phyloP scores from a whole-genome alignment of 1,140 invertebrate species.

The Spodoptera litura region DNA sequence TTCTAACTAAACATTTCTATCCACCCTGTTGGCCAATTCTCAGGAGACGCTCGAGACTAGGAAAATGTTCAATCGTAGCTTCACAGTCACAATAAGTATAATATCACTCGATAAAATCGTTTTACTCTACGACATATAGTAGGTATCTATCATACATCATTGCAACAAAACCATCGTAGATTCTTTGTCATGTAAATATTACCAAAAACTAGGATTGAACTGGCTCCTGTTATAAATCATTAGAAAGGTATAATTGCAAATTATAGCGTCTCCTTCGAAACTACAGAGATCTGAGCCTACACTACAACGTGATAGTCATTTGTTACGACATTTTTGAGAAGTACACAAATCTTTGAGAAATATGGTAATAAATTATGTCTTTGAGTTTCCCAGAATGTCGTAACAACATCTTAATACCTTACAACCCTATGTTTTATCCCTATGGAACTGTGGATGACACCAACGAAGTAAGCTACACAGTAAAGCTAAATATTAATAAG shows the following conservation, averaged over 20 bases:
- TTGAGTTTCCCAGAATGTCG: background rate
- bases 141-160: too few species aligned
- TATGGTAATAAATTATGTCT: background rate
- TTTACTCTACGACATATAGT: too few species aligned
- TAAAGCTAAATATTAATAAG: constrained; percentile 44
- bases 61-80: constrained; percentile 4
- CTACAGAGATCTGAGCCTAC: constrained; percentile 6
- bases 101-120: too few species aligned
- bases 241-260: too few species aligned
- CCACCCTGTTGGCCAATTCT: constrained; percentile 16
- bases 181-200: too few species aligned
- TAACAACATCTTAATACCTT: constrained; percentile 8
- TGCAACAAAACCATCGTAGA: too few species aligned
- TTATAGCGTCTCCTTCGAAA: background rate
- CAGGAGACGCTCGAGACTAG: background rate
- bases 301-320: background rate
- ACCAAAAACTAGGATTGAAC: background rate
- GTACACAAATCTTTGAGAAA: too few species aligned
- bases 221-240: too few species aligned
- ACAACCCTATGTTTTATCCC: background rate
- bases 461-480: constrained; percentile 46
- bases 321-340: constrained; percentile 1
- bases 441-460: constrained; percentile 29
- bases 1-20: constrained; percentile 23
- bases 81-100: background rate